A percentile compares a stretch with the other conserved stretches of the same genome.
phyloP scores from a whole-genome alignment of 2,113 vertebrate species.

The Syrmaticus mikado region DNA sequence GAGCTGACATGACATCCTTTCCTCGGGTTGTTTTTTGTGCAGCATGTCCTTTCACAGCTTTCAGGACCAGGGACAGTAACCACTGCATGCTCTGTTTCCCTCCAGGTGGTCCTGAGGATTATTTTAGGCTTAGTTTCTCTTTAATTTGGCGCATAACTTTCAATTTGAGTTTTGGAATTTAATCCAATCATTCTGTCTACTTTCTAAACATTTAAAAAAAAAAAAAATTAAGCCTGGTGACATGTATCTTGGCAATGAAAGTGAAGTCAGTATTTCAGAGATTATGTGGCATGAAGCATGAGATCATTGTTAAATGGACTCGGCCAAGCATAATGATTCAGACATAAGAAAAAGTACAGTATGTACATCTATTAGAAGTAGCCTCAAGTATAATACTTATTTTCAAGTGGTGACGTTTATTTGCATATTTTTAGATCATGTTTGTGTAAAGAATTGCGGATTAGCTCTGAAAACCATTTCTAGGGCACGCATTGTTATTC shows the following conservation, averaged over 20 bases:
- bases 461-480: background rate
- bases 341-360: background rate
- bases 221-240: background rate
- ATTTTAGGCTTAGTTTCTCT: background rate
- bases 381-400: background rate
- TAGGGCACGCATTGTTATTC: background rate
- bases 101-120: rapidly evolving
- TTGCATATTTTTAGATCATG: background rate
- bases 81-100: rapidly evolving
- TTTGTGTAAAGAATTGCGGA: background rate
- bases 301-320: background rate
- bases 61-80: constrained; percentile 19
- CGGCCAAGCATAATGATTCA: background rate
- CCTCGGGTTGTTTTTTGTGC: background rate
- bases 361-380: background rate
- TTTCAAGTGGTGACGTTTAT: background rate
- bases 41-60: background rate
- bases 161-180: background rate
- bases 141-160: background rate
- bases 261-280: background rate
- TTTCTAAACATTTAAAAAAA: background rate
- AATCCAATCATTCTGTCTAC: background rate
- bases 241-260: background rate
- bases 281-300: background rate
- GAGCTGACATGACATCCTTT: background rate